These are phyloP conservation scores for Candidula unifasciata DNA, from an alignment of 2,888 invertebrate species.

Conservation along the genomic window DNA sequence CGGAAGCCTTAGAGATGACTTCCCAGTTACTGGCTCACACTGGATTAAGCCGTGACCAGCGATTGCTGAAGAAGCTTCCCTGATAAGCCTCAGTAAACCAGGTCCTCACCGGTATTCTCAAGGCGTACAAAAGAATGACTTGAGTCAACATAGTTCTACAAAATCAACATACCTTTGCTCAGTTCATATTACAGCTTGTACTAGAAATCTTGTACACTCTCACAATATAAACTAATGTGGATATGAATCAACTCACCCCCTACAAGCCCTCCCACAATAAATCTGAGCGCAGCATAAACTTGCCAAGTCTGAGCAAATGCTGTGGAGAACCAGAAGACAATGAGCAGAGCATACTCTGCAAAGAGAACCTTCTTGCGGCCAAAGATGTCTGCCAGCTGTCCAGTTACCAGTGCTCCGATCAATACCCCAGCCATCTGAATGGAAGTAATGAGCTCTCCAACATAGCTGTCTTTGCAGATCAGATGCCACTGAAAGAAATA, in stretches of 20 bases:
- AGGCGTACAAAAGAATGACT: too few relatives aligned
- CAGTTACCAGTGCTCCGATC: constrained; percentile 71
- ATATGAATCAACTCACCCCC: constrained; percentile 63
- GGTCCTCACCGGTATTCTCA: too few relatives aligned
- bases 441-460: constrained; percentile 70
- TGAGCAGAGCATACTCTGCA: constrained; percentile 66
- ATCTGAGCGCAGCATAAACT: constrained; percentile 70
- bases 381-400: constrained; percentile 74
- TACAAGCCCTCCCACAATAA: constrained; percentile 71
- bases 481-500: constrained; percentile 70
- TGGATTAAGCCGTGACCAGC: too few relatives aligned
- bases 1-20: too few relatives aligned
- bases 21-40: too few relatives aligned
- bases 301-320: constrained; percentile 73
- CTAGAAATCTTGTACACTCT: too few relatives aligned
- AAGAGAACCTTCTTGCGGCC: constrained; percentile 72
- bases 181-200: too few relatives aligned
- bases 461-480: constrained; percentile 65
- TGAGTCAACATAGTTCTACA: too few relatives aligned
- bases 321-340: constrained; percentile 68
- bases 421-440: constrained; percentile 75
- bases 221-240: too few relatives aligned
- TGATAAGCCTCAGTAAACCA: too few relatives aligned
- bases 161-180: too few relatives aligned
- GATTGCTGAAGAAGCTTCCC: too few relatives aligned